Evolutionary conservation across 2,113 vertebrate species (phyloP), one percentile per base, ranked within the genome.

Genomic region (Caretta caretta): DNA sequence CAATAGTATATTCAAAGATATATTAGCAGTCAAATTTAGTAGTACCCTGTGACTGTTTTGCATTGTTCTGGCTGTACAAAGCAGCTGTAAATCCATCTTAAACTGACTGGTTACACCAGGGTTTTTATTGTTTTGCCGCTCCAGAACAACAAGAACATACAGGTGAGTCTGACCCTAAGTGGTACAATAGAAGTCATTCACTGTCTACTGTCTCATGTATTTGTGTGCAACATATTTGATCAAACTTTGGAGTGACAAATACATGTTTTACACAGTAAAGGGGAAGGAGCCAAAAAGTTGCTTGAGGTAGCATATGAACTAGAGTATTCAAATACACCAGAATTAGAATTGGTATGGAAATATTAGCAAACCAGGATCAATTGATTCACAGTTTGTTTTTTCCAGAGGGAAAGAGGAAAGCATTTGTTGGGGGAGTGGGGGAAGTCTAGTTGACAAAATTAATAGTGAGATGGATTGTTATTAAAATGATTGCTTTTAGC

Each of bases 401-500:
- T 86, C 20, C 80, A 93, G 22, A 75, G 5, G 76, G 11, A 90
- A 94, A 86, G n/a, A 78, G 5, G 22, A 93, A 80, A 87, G 11
- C n/a, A 86, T 90, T 84, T 82, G 38, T 93, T 84, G 87, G 9
- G 24, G 76, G 84, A 17, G 93, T 90, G 93, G 86, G 3, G 84
- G 90, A 91, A 38, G 86, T 91, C 80, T 48, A 89, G 62, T 35
- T 96, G 91, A 96, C 72, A 94, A 96, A 94, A 94, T 86, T 94
- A 57, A 83, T 82, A 89, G n/a, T 50, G 76, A 92, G 48, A 96
- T 86, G 29, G 81, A 97, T 93, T 93, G 79, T 83, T 97, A 90
- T 91, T 97, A 92, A 94, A 97, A 91, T 93, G 92, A 96, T 96
- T 89, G 78, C 48, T 96, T 94, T 95, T 96, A 97, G 93, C 51